phyloP scores from a whole-genome alignment of 30 jellyfish, hydroid and myxozoan species.

The Rhopilema esculentum region DNA sequence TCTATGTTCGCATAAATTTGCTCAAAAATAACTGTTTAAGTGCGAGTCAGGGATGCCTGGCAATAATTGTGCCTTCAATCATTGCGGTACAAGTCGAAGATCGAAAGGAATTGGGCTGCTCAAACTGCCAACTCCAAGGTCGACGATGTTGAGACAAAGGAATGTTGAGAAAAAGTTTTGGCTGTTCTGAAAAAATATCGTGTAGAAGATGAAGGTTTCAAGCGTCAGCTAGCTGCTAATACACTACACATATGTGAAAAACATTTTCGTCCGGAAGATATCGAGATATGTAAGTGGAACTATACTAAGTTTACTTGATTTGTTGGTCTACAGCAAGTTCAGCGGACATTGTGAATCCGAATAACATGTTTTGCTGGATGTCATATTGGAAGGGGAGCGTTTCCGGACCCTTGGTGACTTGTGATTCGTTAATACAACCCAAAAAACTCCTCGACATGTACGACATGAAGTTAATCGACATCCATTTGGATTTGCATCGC shows the following conservation, averaged over 20 bases:
- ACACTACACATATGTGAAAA: conserved; percentile 59
- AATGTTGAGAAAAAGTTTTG: conserved; percentile 65
- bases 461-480: neutral
- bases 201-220: conserved; percentile 50
- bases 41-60: conserved; percentile 70
- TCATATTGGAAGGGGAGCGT: neutral
- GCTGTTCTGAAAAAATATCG: conserved; percentile 61
- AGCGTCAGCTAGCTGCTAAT: conserved; percentile 43
- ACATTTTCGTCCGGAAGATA: conserved; percentile 44
- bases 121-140: conserved; percentile 59
- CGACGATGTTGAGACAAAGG: conserved; percentile 48
- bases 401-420: neutral
- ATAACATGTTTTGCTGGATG: neutral
- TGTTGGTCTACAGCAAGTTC: neutral
- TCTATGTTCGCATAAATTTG: neutral
- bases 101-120: conserved; percentile 44
- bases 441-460: neutral
- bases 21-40: neutral
- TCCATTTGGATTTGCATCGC: neutral
- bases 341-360: neutral
- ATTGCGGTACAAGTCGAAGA: conserved; percentile 72
- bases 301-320: neutral
- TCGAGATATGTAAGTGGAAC: neutral
- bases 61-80: conserved; percentile 72
- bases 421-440: neutral